Conservation (phyloP, 2,797 vertebrate genomes). For the Sphenodon punctatus region DNA sequence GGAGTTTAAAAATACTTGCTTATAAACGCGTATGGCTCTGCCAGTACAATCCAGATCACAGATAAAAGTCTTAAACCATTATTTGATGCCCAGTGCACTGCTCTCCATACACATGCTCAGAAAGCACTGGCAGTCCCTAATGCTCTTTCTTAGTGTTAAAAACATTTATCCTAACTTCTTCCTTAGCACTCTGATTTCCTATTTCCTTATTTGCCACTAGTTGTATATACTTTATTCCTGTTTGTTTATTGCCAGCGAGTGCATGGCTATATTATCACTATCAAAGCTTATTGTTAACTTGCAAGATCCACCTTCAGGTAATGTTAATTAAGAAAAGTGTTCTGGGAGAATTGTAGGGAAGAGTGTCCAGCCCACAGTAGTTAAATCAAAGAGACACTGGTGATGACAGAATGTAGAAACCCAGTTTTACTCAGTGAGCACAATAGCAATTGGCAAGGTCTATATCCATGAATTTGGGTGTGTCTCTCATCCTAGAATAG, state of each 20-base stretch:
- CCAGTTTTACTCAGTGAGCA: background rate
- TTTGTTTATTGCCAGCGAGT: background rate
- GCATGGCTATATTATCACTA: background rate
- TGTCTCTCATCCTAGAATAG: background rate
- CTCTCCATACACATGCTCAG: background rate
- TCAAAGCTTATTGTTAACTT: rapidly evolving
- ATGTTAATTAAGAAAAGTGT: background rate
- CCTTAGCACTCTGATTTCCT: background rate
- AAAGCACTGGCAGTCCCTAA: background rate
- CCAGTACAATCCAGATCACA: background rate
- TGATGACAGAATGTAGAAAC: background rate
- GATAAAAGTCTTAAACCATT: background rate
- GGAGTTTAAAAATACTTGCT: background rate
- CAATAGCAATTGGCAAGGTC: background rate
- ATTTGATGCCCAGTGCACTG: background rate
- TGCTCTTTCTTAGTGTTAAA: background rate
- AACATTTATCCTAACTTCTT: rapidly evolving
- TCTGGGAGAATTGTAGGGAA: rapidly evolving
- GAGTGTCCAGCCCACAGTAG: background rate
- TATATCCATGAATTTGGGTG: background rate
- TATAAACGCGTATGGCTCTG: background rate
- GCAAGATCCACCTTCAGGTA: background rate
- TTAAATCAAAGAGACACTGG: background rate
- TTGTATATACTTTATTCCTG: background rate
- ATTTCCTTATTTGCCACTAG: background rate